Percentiles rank a stretch among this genome's conserved stretches.
These are phyloP conservation scores for Girardia tigrina DNA, from an alignment of 2,888 invertebrate species.

Conservation along the genomic window DNA sequence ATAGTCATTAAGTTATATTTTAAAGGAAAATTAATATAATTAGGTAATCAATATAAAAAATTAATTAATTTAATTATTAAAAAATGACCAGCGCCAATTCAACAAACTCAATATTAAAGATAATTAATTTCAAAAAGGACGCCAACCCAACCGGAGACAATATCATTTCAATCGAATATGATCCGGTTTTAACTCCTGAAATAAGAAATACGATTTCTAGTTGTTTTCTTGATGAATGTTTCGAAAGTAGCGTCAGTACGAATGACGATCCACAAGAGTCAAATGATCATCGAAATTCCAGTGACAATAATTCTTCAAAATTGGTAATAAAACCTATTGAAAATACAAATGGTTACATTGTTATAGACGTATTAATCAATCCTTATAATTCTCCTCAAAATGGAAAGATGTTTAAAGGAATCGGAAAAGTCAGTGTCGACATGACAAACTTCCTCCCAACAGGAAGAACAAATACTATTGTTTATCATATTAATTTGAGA, in stretches of 20 bases:
- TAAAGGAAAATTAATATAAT: no score
- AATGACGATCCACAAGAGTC: not conserved
- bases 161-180: not conserved
- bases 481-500: not conserved
- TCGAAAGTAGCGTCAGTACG: conserved; percentile 7
- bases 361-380: not conserved
- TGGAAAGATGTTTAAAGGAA: not conserved
- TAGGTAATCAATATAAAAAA: no score
- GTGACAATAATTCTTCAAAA: conserved; percentile 8
- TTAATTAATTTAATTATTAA: no score
- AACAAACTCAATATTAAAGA: not conserved
- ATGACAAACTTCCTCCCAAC: not conserved
- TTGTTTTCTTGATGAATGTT: conserved; percentile 8
- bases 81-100: not conserved
- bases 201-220: not conserved
- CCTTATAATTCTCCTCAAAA: not conserved
- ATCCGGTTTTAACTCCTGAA: not conserved
- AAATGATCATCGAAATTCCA: not conserved
- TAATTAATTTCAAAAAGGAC: not conserved
- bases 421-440: not conserved
- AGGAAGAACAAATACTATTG: not conserved
- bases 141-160: not conserved
- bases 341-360: not conserved
- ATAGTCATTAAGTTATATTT: no score
- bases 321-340: not conserved